Evolutionary conservation across 2,888 invertebrate genomes (phyloP).

Genomic region (Timema cristinae): DNA sequence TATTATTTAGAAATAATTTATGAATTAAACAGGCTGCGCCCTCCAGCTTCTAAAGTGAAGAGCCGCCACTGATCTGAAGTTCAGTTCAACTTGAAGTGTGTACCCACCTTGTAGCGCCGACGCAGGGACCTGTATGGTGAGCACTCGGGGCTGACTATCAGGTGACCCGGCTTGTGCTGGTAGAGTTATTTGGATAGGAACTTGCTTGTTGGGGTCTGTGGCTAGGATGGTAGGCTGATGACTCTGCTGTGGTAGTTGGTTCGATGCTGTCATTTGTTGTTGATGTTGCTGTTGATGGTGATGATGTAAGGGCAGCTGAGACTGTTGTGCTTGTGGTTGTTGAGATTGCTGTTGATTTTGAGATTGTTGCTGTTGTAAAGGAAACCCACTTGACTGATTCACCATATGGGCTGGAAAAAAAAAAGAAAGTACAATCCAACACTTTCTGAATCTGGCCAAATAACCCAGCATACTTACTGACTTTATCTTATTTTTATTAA

Average conservation of each 20-base stretch:
- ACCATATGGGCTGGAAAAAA: slow-evolving; percentile 9
- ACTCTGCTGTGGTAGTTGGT: slow-evolving; percentile 42
- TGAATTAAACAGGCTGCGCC: no score
- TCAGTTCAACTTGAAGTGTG: no score
- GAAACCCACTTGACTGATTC: slow-evolving; percentile 36
- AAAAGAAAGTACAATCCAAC: no score
- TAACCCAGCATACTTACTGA: no score
- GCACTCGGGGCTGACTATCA: slow-evolving; percentile 64
- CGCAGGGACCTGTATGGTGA: slow-evolving; percentile 88
- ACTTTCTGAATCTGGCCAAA: no score
- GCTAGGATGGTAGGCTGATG: slow-evolving; percentile 23
- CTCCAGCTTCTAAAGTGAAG: no score
- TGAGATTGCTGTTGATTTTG: slow-evolving; percentile 38
- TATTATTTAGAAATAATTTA: no score
- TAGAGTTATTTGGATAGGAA: slow-evolving; percentile 66
- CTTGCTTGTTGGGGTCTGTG: slow-evolving; percentile 38
- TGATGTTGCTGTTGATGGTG: slow-evolving; percentile 37
- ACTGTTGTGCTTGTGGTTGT: slow-evolving; percentile 33
- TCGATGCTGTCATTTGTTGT: slow-evolving; percentile 43
- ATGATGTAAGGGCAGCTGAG: slow-evolving; percentile 33
- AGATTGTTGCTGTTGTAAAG: slow-evolving; percentile 36
- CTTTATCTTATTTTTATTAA: no score
- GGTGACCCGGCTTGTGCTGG: slow-evolving; percentile 72
- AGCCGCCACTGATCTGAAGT: no score
- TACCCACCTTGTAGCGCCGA: slow-evolving; percentile 66